phyloP scores from a whole-genome alignment of 2,113 vertebrate species.

The Hydrochoerus hydrochaeris region DNA sequence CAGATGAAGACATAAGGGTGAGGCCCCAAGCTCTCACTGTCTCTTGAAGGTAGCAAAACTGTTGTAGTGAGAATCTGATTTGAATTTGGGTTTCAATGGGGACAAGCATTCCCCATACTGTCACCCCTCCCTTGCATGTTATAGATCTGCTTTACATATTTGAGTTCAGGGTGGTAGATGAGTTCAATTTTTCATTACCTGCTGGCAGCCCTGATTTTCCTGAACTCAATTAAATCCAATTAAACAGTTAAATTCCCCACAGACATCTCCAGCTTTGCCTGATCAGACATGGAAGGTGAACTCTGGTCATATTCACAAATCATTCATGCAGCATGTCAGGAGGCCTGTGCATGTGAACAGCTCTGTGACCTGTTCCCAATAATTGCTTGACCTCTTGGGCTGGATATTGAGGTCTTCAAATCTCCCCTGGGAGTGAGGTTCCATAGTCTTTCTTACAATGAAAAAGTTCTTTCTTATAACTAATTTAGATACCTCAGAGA shows the following conservation, averaged over 20 bases:
- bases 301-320: neutral
- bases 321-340: neutral
- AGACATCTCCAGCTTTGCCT: neutral
- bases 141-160: fast-evolving
- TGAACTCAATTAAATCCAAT: neutral
- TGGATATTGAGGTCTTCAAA: neutral
- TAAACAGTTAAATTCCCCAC: neutral
- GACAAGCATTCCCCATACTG: neutral
- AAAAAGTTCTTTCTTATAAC: neutral
- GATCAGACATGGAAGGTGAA: neutral
- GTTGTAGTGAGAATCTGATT: neutral
- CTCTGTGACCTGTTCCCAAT: neutral
- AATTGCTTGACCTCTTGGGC: too few species aligned
- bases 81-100: neutral
- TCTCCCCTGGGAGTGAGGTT: neutral
- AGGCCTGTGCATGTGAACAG: fast-evolving
- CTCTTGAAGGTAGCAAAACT: neutral
- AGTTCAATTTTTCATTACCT: neutral
- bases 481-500: neutral
- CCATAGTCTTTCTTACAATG: neutral
- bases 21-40: neutral
- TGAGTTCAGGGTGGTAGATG: neutral
- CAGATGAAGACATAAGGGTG: neutral
- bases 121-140: too few species aligned
- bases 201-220: neutral